Base-by-base conservation (phyloP, 2,888 invertebrate genomes). In the Rhingia campestris region DNA sequence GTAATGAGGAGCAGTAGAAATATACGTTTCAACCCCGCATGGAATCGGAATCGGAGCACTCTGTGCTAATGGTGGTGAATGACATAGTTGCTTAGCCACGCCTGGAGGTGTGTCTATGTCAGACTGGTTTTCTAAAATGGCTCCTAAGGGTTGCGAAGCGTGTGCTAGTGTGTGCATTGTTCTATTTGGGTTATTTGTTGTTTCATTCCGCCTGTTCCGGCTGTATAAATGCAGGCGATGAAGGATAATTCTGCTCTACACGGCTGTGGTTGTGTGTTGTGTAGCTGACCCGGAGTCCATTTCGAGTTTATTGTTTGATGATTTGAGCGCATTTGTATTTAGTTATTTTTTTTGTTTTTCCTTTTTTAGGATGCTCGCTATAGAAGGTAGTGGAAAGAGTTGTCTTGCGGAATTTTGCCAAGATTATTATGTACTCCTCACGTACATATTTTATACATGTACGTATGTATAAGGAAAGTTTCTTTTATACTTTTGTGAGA, bases 221-320 rank as follows among this genome's bases (percentile, higher is more conserved):
- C 32, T 45, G 72, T 79, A 43, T 63, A 30, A 61, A 66, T 67
- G 54, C 61, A 37, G 66, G 54, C 32, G 30, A 56, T 64, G 58
- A 69, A 63, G 64, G 22, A 22, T 22, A 22, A 79, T 72, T 59
- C 59, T 35, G 4, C 49, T 45, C 47, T 30, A 22, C 14, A 45
- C 22, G n/a, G n/a, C 33, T 61, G 73, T 77, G 54, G 47, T 63
- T 67, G 72, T 49, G 22, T 30, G 30, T 9, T 49, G 30, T 54
- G 69, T 32, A 70, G 74, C 49, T 84, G 80, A 84, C 84, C 84
- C 88, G 91, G 90, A 91, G 91, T 91, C 91, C 90, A 91, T 91
- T 91, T 90, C 90, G 90, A 91, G 91, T 91, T 91, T 91, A 91
- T 91, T 91, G 91, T 91, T 91, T 91, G 90, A 91, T 91, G 91